Evolutionary conservation across 1,140 invertebrate species (phyloP), one percentile per base, ranked within the genome.

Genomic region (Drosophila kohkoa): DNA sequence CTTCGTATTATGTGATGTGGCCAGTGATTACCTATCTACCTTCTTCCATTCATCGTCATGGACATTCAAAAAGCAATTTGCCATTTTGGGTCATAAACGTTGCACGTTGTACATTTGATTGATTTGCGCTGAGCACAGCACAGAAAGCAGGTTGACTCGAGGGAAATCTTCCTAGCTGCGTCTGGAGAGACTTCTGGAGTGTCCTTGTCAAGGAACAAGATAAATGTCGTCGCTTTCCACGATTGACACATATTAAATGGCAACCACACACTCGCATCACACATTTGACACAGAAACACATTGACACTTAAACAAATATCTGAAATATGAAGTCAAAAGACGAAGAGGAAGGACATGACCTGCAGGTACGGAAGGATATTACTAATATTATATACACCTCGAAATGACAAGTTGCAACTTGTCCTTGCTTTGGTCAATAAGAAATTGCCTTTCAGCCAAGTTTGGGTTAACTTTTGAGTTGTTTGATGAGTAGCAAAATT

Each of bases 71-170:
- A 81, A 75, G 80, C 83, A 88, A 89, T 88, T 88, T 88, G 77
- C 85, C 77, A 80, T 82, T 83, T 87, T 55, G 74, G 85, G 80
- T 43, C 80, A 89, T 88, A 86, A 86, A 79, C 80, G 79, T 70
- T 43, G 77, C 68, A 48, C 35, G 35, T 10, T 38, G 35, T 38
- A 38, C 72, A 79, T 83, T 88, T 88, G 83, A 88, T 88, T 88
- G 83, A 88, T 88, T 87, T 88, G 82, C 71, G 77, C 48, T 55
- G 46, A 51, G 49, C 71, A 75, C 66, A 57, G 15, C 71, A 75
- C 66, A 57, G 15, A 41, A 16, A 64, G 8, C 59, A 38, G 10
- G 41, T 45, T 28, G 35, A 13, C 73, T 70, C 60, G 1, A 13
- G 73, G 73, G 73, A 75, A 75, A 75, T 71, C 60, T 75, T 45